phyloP scores from a whole-genome alignment of 2,888 invertebrate genomes.

The Orgyia antiqua region DNA sequence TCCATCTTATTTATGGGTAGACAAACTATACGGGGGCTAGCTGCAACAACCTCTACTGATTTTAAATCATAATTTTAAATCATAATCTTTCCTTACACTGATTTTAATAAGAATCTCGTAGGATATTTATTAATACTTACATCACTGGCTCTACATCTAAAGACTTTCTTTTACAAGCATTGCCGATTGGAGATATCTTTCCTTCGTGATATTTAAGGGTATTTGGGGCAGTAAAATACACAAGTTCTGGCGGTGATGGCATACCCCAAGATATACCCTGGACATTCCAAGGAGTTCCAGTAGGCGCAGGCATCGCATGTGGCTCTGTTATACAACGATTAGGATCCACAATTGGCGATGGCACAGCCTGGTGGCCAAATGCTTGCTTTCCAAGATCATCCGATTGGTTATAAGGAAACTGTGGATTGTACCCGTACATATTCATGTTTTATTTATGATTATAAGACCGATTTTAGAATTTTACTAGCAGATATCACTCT shows the following conservation, averaged over 20 bases:
- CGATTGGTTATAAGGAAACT: slow-evolving; percentile 26
- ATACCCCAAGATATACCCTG: slow-evolving; percentile 75
- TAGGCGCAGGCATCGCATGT: slow-evolving; percentile 59
- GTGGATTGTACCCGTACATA: slow-evolving; percentile 46
- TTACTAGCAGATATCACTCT: too few species aligned
- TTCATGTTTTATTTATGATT: slow-evolving; percentile 27
- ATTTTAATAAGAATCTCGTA: too few species aligned
- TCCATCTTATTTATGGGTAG: too few species aligned
- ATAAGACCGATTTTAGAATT: too few species aligned
- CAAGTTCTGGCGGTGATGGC: slow-evolving; percentile 57
- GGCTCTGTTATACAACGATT: slow-evolving; percentile 37
- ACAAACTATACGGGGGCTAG: too few species aligned
- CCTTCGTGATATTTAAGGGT: slow-evolving; percentile 21
- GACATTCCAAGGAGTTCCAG: slow-evolving; percentile 71
- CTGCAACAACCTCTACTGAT: too few species aligned
- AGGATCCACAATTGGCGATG: slow-evolving; percentile 35
- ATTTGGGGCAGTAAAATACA: slow-evolving; percentile 57
- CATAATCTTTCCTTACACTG: too few species aligned
- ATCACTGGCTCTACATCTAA: slow-evolving; percentile 61
- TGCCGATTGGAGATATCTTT: slow-evolving; percentile 36
- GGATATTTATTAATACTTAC: too few species aligned
- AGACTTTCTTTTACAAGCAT: slow-evolving; percentile 67
- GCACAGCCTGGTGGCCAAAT: slow-evolving; percentile 54
- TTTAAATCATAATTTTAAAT: too few species aligned
- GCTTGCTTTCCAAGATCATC: slow-evolving; percentile 63